Evolutionary conservation across 1,140 invertebrate genomes (phyloP).

Genomic region (Helicoverpa zea): DNA sequence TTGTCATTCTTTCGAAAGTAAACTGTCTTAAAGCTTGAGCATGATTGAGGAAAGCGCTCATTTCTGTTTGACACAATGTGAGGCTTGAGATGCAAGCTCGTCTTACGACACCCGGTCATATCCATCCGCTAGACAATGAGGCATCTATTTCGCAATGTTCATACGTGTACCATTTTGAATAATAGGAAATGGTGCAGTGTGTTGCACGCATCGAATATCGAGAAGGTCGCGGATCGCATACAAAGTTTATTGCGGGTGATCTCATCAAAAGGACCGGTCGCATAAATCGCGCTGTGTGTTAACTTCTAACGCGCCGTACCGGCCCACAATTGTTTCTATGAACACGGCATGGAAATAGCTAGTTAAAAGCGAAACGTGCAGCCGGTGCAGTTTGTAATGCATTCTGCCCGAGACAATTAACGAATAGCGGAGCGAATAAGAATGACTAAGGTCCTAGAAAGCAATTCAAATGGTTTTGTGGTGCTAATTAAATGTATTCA

Average conservation of each 20-base stretch:
- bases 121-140: constrained; percentile 73
- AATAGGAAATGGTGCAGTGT: constrained; percentile 83
- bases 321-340: constrained; percentile 76
- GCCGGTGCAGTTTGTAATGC: constrained; percentile 50
- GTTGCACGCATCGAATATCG: constrained; percentile 78
- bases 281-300: constrained; percentile 76
- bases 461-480: constrained; percentile 16
- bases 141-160: constrained; percentile 79
- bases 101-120: constrained; percentile 56
- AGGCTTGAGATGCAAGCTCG: constrained; percentile 50
- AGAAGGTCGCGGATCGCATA: constrained; percentile 81
- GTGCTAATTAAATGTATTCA: constrained; percentile 12
- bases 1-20: constrained; percentile 33
- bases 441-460: constrained; percentile 11
- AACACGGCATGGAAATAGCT: constrained; percentile 78
- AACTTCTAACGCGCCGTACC: constrained; percentile 73
- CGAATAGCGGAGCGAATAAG: constrained; percentile 40
- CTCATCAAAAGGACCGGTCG: constrained; percentile 84
- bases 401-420: constrained; percentile 54
- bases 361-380: constrained; percentile 63
- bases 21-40: constrained; percentile 1
- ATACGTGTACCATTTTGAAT: constrained; percentile 70
- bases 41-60: constrained; percentile 18
- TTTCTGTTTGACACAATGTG: constrained; percentile 29
- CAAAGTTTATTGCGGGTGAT: constrained; percentile 80